Conservation (phyloP, 2,797 vertebrate species). For the Phrynocephalus guinanensis region DNA sequence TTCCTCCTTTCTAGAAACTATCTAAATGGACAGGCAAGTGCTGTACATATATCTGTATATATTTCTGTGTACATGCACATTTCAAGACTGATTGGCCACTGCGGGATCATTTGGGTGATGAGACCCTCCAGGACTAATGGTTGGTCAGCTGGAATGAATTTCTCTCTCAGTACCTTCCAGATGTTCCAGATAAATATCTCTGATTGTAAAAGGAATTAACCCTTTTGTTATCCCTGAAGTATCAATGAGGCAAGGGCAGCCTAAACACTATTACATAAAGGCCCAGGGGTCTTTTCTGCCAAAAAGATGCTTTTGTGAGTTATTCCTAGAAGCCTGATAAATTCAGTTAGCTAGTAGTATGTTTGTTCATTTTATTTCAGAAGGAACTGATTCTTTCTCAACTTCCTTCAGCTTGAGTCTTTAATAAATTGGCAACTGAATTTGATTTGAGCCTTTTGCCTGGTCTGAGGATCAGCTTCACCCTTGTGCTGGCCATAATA, state of each 20-base stretch:
- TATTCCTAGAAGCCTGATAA: neutral
- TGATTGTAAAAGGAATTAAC: neutral
- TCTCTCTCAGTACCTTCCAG: no score
- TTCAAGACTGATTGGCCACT: no score
- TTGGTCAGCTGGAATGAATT: no score
- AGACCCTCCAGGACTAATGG: no score
- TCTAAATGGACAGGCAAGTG: no score
- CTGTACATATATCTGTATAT: no score
- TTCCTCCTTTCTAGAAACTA: no score
- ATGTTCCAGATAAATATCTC: no score
- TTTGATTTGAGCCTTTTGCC: neutral
- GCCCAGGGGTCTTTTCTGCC: neutral
- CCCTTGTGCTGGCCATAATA: neutral
- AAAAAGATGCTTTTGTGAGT: neutral
- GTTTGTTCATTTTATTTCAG: neutral
- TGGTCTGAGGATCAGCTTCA: neutral
- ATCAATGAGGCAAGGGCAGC: neutral
- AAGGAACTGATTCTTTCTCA: neutral
- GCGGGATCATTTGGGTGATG: no score
- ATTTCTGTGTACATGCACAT: no score
- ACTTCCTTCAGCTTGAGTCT: neutral
- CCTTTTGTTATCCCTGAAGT: neutral
- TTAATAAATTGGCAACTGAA: neutral
- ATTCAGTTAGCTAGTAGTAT: neutral
- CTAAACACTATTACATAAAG: neutral